phyloP scores from a whole-genome alignment of 1,140 invertebrate species.

The Drosophila melanica region DNA sequence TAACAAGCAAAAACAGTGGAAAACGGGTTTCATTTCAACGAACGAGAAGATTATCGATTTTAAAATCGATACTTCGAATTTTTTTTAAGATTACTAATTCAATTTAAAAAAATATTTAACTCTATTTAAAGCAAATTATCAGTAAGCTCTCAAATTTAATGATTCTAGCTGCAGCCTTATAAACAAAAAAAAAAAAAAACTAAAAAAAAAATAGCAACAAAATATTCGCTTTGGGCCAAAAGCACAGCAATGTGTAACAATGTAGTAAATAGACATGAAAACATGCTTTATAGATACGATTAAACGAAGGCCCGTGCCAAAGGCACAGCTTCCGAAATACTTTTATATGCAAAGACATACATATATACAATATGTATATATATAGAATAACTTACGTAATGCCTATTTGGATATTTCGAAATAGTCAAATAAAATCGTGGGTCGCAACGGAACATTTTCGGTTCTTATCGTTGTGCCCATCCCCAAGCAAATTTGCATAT shows the following conservation, averaged over 20 bases:
- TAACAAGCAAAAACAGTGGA: no score
- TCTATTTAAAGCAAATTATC: no score
- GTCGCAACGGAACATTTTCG: conserved; percentile 12
- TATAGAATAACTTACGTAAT: conserved; percentile 59
- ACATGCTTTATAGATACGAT: neutral
- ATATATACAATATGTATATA: conserved; percentile 2
- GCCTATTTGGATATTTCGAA: conserved; percentile 43
- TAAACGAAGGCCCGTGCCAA: no score
- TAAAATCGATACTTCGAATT: no score
- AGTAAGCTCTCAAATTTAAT: no score
- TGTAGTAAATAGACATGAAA: conserved; percentile 6
- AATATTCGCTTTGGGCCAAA: conserved; percentile 41
- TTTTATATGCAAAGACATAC: conserved; percentile 3
- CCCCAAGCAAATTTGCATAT: conserved; percentile 43
- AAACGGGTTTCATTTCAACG: no score
- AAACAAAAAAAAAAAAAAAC: no score
- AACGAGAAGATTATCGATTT: no score
- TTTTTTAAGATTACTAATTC: no score
- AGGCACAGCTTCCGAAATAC: conserved; percentile 3
- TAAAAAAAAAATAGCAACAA: neutral
- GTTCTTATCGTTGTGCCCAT: conserved; percentile 29
- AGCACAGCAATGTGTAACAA: conserved; percentile 33
- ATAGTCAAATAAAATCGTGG: conserved; percentile 35
- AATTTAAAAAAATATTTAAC: no score
- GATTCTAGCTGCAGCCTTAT: no score